Evolutionary conservation across 2,888 invertebrate genomes (phyloP).

Genomic region (Copidosoma aretas): DNA sequence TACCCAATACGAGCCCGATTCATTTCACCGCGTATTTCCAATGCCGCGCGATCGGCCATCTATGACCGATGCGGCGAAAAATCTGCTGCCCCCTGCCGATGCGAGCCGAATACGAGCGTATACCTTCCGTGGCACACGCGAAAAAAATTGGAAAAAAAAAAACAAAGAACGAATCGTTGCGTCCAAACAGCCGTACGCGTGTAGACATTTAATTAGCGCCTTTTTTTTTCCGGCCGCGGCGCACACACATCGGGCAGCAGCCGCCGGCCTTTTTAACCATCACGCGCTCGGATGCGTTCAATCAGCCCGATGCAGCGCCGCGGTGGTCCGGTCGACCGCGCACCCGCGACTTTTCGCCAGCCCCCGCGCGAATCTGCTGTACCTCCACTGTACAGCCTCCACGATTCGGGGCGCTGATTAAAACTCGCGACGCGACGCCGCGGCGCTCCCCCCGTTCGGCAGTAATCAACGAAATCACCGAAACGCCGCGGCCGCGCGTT

Average conservation of each 20-base stretch:
- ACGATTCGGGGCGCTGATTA: constrained; percentile 28
- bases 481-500: neutral
- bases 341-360: too few relatives aligned
- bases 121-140: too few relatives aligned
- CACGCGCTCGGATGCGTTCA: constrained; percentile 18
- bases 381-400: too few relatives aligned
- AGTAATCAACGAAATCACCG: constrained; percentile 13
- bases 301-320: constrained; percentile 8
- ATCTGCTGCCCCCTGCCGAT: too few relatives aligned
- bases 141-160: too few relatives aligned
- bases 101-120: too few relatives aligned
- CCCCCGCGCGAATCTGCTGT: too few relatives aligned
- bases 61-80: too few relatives aligned
- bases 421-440: constrained; percentile 14
- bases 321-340: constrained; percentile 1
- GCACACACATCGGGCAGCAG: neutral
- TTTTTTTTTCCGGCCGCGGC: neutral
- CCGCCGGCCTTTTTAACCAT: constrained; percentile 20
- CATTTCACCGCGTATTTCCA: too few relatives aligned
- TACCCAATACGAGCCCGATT: too few relatives aligned
- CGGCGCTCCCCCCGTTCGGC: neutral
- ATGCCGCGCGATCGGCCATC: too few relatives aligned
- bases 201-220: constrained; percentile 16
- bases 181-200: neutral
- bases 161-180: neutral